These are phyloP conservation scores for Geotrupes spiniger DNA, from an alignment of 2,888 invertebrate species.

Conservation along the genomic window DNA sequence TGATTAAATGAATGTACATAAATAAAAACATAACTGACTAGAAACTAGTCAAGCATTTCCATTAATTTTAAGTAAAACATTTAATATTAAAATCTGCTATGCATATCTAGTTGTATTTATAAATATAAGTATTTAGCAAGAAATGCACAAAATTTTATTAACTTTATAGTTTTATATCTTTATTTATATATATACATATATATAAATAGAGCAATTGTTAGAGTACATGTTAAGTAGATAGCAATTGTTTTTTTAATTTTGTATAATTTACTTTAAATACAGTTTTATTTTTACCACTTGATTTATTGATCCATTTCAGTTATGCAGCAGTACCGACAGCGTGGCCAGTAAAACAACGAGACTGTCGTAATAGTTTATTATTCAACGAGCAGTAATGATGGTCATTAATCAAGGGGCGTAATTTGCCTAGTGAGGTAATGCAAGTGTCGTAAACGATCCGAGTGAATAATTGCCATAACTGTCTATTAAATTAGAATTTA, in stretches of 20 bases:
- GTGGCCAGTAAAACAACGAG: too few relatives aligned
- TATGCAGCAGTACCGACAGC: too few relatives aligned
- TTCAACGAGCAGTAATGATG: too few relatives aligned
- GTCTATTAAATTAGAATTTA: too few relatives aligned
- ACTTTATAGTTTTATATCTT: conserved; percentile 41
- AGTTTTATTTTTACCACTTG: conserved; percentile 45
- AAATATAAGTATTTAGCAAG: conserved; percentile 34
- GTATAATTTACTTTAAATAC: conserved; percentile 50
- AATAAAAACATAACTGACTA: conserved; percentile 45
- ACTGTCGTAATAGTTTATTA: too few relatives aligned
- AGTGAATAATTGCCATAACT: too few relatives aligned
- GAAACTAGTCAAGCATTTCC: conserved; percentile 48
- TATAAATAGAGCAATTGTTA: conserved; percentile 42
- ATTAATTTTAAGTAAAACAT: conserved; percentile 39
- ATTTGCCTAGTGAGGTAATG: not conserved
- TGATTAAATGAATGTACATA: conserved; percentile 44
- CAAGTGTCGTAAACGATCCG: too few relatives aligned
- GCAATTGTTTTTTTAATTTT: conserved; percentile 43
- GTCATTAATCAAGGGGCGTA: too few relatives aligned
- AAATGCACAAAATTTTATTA: conserved; percentile 38
- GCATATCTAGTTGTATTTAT: conserved; percentile 44
- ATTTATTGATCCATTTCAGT: conserved; percentile 8
- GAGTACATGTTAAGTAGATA: conserved; percentile 44
- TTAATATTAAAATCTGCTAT: conserved; percentile 37
- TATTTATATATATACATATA: conserved; percentile 37